A percentile compares a stretch with the other conserved stretches of the same genome.
Conservation (phyloP, 2,113 vertebrate species). For the Callorhinus ursinus region DNA sequence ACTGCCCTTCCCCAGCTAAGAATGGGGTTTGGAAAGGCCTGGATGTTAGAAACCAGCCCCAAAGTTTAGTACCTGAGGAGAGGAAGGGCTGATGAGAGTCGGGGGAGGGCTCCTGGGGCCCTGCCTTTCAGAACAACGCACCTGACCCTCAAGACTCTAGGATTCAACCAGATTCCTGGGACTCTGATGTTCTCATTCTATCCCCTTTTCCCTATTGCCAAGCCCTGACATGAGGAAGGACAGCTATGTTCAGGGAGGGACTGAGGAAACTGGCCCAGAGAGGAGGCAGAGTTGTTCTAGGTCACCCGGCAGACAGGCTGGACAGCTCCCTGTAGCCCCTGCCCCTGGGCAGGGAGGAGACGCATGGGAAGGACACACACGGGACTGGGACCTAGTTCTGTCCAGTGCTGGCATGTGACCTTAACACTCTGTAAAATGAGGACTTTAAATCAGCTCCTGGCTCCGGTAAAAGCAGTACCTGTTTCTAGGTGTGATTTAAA, state of each 20-base stretch:
- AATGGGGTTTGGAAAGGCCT: not conserved
- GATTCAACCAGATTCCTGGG: not conserved
- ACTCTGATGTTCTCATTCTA: not conserved
- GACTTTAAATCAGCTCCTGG: not conserved
- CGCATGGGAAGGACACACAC: not conserved
- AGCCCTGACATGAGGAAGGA: not conserved
- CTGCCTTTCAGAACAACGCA: not conserved
- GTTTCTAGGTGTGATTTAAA: slow-evolving; percentile 8
- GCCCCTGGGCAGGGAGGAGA: not conserved
- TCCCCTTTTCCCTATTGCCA: not conserved
- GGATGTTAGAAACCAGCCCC: not conserved
- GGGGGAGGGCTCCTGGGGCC: not conserved
- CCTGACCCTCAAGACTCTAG: not conserved
- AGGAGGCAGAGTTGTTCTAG: not conserved
- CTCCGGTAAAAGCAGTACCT: not conserved
- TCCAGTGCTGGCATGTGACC: slow-evolving; percentile 20
- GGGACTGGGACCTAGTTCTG: not conserved
- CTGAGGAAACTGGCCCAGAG: not conserved
- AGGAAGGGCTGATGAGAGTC: not conserved
- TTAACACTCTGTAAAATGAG: slow-evolving; percentile 33
- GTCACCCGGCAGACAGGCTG: not conserved
- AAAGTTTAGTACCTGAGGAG: not conserved
- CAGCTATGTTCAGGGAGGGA: not conserved
- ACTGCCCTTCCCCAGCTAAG: not conserved
- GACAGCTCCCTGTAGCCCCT: not conserved